Conservation (phyloP, 2,113 vertebrate genomes). For the Microcebus lehilahytsara region DNA sequence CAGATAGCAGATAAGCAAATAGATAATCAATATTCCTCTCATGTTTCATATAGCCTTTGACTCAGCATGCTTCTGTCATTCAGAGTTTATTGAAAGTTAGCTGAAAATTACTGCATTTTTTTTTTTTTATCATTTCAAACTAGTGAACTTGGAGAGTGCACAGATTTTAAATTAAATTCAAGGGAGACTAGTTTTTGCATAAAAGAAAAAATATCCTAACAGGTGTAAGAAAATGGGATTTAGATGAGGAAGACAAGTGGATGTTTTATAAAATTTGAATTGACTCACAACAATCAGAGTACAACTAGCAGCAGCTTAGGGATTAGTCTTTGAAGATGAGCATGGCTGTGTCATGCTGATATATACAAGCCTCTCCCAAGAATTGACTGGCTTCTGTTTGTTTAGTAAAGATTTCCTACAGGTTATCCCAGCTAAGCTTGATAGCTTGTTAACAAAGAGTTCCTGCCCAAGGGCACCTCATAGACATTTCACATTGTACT, state of each 20-base stretch:
- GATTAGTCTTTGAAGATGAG: slow-evolving; percentile 35
- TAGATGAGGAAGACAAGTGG: neutral
- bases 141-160: neutral
- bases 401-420: slow-evolving; percentile 53
- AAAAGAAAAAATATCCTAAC: slow-evolving; percentile 8
- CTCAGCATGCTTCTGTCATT: neutral
- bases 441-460: slow-evolving; percentile 56
- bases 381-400: neutral
- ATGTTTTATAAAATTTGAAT: slow-evolving; percentile 53
- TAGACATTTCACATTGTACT: slow-evolving; percentile 43
- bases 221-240: slow-evolving; percentile 33
- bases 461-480: slow-evolving; percentile 36
- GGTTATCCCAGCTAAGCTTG: slow-evolving; percentile 46
- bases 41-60: neutral
- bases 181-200: neutral
- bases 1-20: neutral
- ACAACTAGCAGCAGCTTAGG: neutral
- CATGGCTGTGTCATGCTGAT: neutral
- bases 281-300: slow-evolving; percentile 37
- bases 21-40: neutral
- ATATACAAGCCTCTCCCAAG: neutral
- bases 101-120: slow-evolving; percentile 14
- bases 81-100: slow-evolving; percentile 37
- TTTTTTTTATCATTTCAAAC: neutral
- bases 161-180: slow-evolving; percentile 54